phyloP scores from a whole-genome alignment of 2,113 vertebrate genomes.

The Microcebus tavaratra region DNA sequence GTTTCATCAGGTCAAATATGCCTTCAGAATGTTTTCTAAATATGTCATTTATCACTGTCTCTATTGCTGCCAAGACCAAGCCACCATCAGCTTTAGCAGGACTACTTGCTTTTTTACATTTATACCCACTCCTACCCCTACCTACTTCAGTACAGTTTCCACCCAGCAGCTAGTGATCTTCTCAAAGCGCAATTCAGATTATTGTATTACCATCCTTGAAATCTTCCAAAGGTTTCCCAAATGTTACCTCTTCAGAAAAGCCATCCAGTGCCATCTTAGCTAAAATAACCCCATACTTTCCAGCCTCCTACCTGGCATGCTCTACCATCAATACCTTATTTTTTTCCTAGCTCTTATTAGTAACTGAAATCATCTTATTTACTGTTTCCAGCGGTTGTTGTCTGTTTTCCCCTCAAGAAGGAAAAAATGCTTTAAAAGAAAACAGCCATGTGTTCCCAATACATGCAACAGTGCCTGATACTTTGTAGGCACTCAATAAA shows the following conservation, averaged over 20 bases:
- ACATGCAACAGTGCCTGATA: background rate
- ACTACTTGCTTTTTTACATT: background rate
- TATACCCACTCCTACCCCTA: rapidly evolving
- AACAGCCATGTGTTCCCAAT: background rate
- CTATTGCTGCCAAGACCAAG: background rate
- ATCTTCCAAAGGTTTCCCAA: background rate
- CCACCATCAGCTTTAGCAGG: background rate
- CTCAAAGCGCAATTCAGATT: background rate
- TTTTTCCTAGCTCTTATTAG: background rate
- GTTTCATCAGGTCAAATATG: background rate
- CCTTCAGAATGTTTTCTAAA: background rate
- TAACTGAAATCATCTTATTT: background rate
- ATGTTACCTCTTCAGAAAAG: background rate
- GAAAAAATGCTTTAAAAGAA: background rate
- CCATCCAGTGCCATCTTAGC: background rate
- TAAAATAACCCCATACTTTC: background rate
- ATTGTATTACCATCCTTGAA: background rate
- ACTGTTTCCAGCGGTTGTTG: background rate
- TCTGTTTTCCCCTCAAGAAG: background rate
- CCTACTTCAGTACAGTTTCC: background rate
- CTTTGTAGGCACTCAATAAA: background rate
- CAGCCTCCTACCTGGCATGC: background rate
- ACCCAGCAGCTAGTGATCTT: background rate
- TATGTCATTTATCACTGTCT: background rate
- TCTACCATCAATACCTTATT: background rate